Evolutionary conservation across 2,888 invertebrate genomes (phyloP), one percentile per base, ranked within the genome.

Genomic region (Drosophila picticornis): DNA sequence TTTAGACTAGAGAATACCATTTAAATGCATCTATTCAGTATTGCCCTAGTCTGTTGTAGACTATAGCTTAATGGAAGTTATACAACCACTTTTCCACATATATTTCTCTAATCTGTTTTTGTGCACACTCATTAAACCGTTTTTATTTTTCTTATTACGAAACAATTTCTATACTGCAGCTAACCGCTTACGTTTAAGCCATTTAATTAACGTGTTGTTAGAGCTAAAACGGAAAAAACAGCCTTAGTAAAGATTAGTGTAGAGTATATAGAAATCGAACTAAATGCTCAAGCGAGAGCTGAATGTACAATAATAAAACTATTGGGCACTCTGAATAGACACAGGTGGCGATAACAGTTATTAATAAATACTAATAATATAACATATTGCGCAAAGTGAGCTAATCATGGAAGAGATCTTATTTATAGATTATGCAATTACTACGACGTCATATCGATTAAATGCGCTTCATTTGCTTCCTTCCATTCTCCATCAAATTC

Each of bases 381-480:
- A 2, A 43, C 11, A 22, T n/a, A 53, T 29, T 43, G 32, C 43
- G 16, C 3, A 4, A 7, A 29, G 40, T 60, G 46, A 25, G 70
- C 56, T 60, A 63, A 76, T 77, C 58, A 43, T 43, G 36, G 11
- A 40, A 66, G 7, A 48, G 72, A 77, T 76, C 59, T 62, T 60
- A 63, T 72, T 72, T 61, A 72, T 64, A 81, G 81, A 77, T 81
- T 77, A 22, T 31, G 50, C 52, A 60, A 51, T 77, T 70, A 66
- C 27, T 11, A n/a, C n/a, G 13, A 38, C 77, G 66, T 51, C 56
- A 43, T 31, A 71, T 80, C 70, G 81, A 80, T 73, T 63, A 48
- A 56, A 43, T 57, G 40, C 36, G 58, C 29, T 56, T 32, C 27
- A 25, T 57, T 27, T 60, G 31, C 36, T 36, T 40, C 6, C 40